Conservation (phyloP, 2,797 vertebrate species). For the Microhierax caerulescens region DNA sequence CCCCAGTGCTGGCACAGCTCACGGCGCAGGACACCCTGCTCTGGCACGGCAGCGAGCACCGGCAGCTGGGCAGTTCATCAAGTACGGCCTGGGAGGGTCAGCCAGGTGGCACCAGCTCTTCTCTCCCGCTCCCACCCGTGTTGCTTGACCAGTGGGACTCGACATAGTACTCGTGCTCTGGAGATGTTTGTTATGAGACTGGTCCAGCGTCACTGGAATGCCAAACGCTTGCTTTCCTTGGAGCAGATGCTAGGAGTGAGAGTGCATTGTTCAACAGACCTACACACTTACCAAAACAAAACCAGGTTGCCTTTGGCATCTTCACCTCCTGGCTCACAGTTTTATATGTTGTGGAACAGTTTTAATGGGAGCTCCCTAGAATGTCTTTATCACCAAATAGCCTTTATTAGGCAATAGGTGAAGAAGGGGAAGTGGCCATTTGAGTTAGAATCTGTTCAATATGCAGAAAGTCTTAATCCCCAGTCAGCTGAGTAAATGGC, state of each 20-base stretch:
- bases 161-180: neutral
- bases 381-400: neutral
- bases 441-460: neutral
- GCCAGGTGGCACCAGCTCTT: neutral
- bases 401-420: neutral
- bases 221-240: neutral
- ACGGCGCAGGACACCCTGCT: neutral
- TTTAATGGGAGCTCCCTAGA: neutral
- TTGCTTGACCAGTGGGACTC: neutral
- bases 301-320: neutral
- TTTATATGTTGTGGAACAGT: neutral
- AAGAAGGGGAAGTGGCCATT: neutral
- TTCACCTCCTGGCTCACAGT: neutral
- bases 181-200: neutral
- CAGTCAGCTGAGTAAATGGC: neutral
- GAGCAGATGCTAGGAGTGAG: neutral
- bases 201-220: neutral
- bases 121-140: neutral
- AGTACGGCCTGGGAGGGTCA: fast-evolving
- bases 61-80: neutral
- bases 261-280: neutral
- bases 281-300: neutral
- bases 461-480: neutral
- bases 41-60: neutral
- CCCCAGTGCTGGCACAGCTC: neutral